A percentile compares a stretch with the other conserved stretches of the same genome.
Conservation (phyloP, 1,140 invertebrate genomes). For the Pachypsylla venusta region DNA sequence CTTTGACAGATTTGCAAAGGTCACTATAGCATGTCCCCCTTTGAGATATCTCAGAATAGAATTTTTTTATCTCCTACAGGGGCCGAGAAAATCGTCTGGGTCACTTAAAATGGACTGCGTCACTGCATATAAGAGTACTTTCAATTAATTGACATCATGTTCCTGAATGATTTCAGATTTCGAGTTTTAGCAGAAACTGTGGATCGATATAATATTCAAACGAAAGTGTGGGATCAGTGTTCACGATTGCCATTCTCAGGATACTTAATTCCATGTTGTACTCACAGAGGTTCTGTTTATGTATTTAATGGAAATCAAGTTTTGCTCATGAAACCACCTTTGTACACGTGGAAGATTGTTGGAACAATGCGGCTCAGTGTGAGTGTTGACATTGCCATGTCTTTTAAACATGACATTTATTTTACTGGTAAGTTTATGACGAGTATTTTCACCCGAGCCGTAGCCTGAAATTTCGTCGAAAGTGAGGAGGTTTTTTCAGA, state of each 20-base stretch:
- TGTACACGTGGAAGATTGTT: conserved; percentile 2
- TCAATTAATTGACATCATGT: not conserved
- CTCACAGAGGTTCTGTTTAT: conserved; percentile 18
- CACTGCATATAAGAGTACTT: not conserved
- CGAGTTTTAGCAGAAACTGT: not conserved
- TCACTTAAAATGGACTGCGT: no score
- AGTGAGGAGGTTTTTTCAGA: no score
- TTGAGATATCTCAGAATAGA: no score
- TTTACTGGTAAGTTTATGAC: conserved; percentile 4
- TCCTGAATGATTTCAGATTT: conserved; percentile 1
- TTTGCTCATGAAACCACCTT: not conserved
- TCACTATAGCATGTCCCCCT: no score
- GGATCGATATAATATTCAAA: conserved; percentile 8
- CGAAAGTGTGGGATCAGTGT: conserved; percentile 21
- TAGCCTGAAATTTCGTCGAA: no score
- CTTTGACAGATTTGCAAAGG: no score
- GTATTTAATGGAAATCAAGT: conserved; percentile 2
- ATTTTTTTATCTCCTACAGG: no score
- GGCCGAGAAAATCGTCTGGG: no score
- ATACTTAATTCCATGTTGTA: conserved; percentile 24
- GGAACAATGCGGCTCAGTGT: not conserved
- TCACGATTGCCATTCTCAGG: conserved; percentile 19
- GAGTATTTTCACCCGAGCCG: no score
- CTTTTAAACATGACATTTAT: not conserved
- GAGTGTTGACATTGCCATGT: not conserved